A percentile compares a stretch with the other conserved stretches of the same genome.
Conservation (phyloP, 1,140 invertebrate species). For the Drosophila serrata region DNA sequence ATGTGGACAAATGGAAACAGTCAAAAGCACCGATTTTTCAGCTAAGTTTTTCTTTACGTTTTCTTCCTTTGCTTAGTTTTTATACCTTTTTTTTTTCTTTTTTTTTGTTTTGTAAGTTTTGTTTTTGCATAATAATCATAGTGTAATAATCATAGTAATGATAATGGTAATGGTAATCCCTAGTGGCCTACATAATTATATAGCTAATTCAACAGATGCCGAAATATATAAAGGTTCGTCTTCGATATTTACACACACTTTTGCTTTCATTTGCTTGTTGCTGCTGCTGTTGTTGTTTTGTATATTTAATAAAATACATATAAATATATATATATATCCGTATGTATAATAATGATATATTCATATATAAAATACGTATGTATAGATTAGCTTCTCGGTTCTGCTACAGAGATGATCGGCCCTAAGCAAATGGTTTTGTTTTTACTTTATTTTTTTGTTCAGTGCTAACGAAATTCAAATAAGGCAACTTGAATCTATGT, state of each 20-base stretch:
- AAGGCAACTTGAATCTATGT: slow-evolving; percentile 83
- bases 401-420: slow-evolving; percentile 24
- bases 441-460: slow-evolving; percentile 37
- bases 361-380: slow-evolving; percentile 80
- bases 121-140: slow-evolving; percentile 63
- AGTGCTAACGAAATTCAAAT: slow-evolving; percentile 82
- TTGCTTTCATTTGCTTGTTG: slow-evolving; percentile 24
- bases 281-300: slow-evolving; percentile 36
- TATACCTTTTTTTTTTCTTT: slow-evolving; percentile 16
- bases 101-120: slow-evolving; percentile 36
- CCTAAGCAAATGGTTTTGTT: slow-evolving; percentile 51
- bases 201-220: slow-evolving; percentile 56
- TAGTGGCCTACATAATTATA: slow-evolving; percentile 68
- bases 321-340: slow-evolving; percentile 71
- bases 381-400: slow-evolving; percentile 38
- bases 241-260: slow-evolving; percentile 61
- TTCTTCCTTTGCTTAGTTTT: slow-evolving; percentile 45
- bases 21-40: slow-evolving; percentile 86
- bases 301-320: slow-evolving; percentile 72
- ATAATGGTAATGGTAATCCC: slow-evolving; percentile 67
- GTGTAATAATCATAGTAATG: slow-evolving; percentile 61
- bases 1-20: slow-evolving; percentile 85
- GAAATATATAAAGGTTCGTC: slow-evolving; percentile 53
- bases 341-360: slow-evolving; percentile 69
- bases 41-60: slow-evolving; percentile 76